These are phyloP conservation scores for Pyrgus malvae DNA, from an alignment of 2,888 invertebrate genomes.

Conservation along the genomic window DNA sequence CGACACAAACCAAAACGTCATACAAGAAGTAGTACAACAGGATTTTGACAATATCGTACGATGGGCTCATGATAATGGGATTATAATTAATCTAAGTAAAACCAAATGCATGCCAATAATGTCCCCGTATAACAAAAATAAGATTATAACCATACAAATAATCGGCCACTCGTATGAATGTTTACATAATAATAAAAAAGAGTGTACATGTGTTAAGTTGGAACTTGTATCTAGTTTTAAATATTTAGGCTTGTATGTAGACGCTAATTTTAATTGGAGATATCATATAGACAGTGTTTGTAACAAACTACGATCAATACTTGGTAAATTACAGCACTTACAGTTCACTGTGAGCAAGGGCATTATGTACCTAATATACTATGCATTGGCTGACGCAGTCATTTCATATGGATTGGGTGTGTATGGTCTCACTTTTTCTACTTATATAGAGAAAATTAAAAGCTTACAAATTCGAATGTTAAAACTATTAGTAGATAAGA, in stretches of 20 bases:
- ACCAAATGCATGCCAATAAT: constrained; percentile 1
- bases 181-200: background rate
- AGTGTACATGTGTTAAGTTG: background rate
- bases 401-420: constrained; percentile 9
- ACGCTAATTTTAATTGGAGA: background rate
- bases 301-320: background rate
- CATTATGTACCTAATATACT: constrained; percentile 1
- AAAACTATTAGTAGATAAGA: background rate
- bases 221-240: background rate
- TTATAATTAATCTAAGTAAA: constrained; percentile 2
- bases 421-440: constrained; percentile 8
- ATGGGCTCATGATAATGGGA: constrained; percentile 13
- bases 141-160: background rate
- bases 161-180: background rate
- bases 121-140: background rate
- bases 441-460: background rate
- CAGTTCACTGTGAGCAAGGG: background rate
- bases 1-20: background rate
- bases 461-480: constrained; percentile 5
- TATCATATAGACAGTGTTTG: background rate
- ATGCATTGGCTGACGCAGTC: constrained; percentile 1
- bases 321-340: background rate
- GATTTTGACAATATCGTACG: constrained; percentile 6
- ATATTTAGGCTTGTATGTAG: background rate
- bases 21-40: background rate